A percentile compares a stretch with the other conserved stretches of the same genome.
Evolutionary conservation across 1,140 invertebrate species (phyloP).

Genomic region (Dermatophagoides farinae): DNA sequence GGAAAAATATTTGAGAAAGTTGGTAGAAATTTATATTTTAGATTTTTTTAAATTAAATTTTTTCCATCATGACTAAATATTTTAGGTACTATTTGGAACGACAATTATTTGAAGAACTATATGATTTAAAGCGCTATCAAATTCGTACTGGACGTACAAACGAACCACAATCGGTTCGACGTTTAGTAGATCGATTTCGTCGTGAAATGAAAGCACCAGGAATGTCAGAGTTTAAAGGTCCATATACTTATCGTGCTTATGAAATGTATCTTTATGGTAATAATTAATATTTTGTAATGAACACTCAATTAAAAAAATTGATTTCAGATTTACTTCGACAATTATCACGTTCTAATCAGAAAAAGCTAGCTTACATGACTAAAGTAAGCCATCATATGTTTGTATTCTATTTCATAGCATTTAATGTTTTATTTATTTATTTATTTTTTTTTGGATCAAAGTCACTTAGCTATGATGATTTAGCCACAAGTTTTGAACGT

Average conservation of each 20-base stretch:
- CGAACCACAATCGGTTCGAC: slow-evolving; percentile 67
- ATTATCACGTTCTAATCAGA: slow-evolving; percentile 18
- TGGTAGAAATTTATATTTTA: neutral
- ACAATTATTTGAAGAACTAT: slow-evolving; percentile 77
- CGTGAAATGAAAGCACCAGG: slow-evolving; percentile 48
- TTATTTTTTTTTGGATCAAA: neutral
- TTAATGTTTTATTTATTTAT: neutral
- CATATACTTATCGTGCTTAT: slow-evolving; percentile 59
- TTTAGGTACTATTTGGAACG: slow-evolving; percentile 61
- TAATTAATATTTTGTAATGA: neutral
- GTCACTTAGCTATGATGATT: slow-evolving; percentile 14
- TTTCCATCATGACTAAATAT: neutral
- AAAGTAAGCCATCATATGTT: slow-evolving; percentile 2
- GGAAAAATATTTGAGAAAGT: slow-evolving; percentile 15
- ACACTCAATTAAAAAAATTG: neutral
- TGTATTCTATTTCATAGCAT: neutral
- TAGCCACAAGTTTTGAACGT: slow-evolving; percentile 4
- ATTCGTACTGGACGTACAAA: slow-evolving; percentile 69
- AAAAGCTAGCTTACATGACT: slow-evolving; percentile 16
- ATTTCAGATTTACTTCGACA: slow-evolving; percentile 19
- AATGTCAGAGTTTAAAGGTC: slow-evolving; percentile 43
- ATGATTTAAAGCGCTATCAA: slow-evolving; percentile 75
- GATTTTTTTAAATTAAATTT: neutral
- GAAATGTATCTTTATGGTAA: slow-evolving; percentile 72
- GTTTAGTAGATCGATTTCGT: slow-evolving; percentile 54